A percentile compares a stretch with the other conserved stretches of the same genome.
Conservation (phyloP, 2,797 vertebrate genomes). For the Danio jaintianensis region DNA sequence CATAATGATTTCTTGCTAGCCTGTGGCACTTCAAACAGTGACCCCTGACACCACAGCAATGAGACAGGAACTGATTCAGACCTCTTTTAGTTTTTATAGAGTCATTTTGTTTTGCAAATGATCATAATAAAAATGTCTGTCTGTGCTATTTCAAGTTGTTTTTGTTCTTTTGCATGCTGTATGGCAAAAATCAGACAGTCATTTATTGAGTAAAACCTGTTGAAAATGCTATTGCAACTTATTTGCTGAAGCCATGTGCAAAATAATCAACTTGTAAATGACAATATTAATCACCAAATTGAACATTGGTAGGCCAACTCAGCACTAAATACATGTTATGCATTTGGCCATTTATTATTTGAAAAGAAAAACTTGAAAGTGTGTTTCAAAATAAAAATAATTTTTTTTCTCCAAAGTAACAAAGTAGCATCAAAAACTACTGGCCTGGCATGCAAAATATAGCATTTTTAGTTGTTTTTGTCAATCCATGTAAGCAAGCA, state of each 20-base stretch:
- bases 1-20: conserved; percentile 69
- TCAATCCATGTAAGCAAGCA: no score
- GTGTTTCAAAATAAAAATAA: no score
- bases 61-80: conserved; percentile 68
- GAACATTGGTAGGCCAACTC: background rate
- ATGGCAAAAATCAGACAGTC: conserved; percentile 62
- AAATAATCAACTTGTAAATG: conserved; percentile 38
- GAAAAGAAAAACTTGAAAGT: no score
- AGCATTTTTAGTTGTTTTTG: no score
- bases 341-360: no score
- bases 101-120: conserved; percentile 73
- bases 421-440: no score
- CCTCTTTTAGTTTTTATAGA: conserved; percentile 65
- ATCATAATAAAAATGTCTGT: conserved; percentile 63
- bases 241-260: conserved; percentile 4
- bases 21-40: conserved; percentile 62
- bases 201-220: conserved; percentile 39
- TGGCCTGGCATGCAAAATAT: no score
- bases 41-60: conserved; percentile 38
- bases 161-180: conserved; percentile 62
- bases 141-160: conserved; percentile 64
- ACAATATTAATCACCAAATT: background rate
- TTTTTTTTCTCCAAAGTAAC: no score
- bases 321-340: no score
- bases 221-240: conserved; percentile 5